These are phyloP conservation scores for Ecliptopera silaceata DNA, from an alignment of 2,888 invertebrate species.

Conservation along the genomic window DNA sequence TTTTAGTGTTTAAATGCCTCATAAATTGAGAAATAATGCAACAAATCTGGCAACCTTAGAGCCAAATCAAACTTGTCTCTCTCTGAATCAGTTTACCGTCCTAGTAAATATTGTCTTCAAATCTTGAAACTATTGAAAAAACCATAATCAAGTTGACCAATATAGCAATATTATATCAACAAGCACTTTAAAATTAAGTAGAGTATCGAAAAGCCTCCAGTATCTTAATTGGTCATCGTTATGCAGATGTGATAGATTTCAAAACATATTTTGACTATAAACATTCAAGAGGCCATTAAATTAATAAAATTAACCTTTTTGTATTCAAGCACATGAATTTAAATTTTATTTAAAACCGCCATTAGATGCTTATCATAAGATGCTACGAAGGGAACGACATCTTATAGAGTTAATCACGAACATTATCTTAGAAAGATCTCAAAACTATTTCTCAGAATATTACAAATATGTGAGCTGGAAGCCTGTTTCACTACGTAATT, in stretches of 20 bases:
- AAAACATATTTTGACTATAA: slow-evolving; percentile 31
- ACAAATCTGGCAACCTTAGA: slow-evolving; percentile 8
- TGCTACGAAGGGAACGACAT: slow-evolving; percentile 24
- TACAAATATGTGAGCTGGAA: slow-evolving; percentile 4
- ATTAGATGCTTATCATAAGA: slow-evolving; percentile 31
- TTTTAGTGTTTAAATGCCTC: slow-evolving; percentile 59
- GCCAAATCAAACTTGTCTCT: not conserved
- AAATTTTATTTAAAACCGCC: too few species aligned
- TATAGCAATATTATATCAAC: slow-evolving; percentile 8
- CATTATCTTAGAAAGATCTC: slow-evolving; percentile 31
- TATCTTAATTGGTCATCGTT: slow-evolving; percentile 29
- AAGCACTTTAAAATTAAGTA: slow-evolving; percentile 26
- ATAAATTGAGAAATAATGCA: slow-evolving; percentile 36
- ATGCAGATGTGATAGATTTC: slow-evolving; percentile 34
- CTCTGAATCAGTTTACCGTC: too few species aligned
- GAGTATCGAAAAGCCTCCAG: slow-evolving; percentile 27
- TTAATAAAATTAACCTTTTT: slow-evolving; percentile 38
- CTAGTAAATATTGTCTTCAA: too few species aligned
- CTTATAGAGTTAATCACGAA: slow-evolving; percentile 33
- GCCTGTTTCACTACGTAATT: not conserved
- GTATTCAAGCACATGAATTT: slow-evolving; percentile 25
- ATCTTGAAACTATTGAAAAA: slow-evolving; percentile 23
- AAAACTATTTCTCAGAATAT: slow-evolving; percentile 30
- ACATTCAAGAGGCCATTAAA: slow-evolving; percentile 33
- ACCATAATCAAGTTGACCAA: slow-evolving; percentile 13